Conservation (phyloP, 2,888 invertebrate genomes). For the Drosophila meridionalis region DNA sequence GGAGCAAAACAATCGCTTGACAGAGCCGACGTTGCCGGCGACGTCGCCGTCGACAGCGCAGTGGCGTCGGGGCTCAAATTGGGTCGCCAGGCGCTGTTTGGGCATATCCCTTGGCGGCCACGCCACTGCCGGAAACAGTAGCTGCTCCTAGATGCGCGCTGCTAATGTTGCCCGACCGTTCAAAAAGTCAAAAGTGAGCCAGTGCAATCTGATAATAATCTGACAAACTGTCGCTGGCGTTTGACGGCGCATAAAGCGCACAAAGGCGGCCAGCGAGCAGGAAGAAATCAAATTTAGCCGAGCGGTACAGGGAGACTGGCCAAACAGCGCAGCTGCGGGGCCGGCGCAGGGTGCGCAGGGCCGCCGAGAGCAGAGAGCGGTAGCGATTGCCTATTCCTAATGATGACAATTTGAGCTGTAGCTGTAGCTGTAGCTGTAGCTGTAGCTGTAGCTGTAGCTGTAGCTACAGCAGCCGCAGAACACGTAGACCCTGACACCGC, state of each 20-base stretch:
- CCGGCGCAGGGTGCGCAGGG: slow-evolving; percentile 17
- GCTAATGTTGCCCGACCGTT: slow-evolving; percentile 65
- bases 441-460: slow-evolving; percentile 17
- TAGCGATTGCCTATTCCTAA: slow-evolving; percentile 81
- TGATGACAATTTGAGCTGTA: slow-evolving; percentile 81
- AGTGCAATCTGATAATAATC: slow-evolving; percentile 83
- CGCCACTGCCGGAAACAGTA: slow-evolving; percentile 53
- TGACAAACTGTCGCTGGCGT: slow-evolving; percentile 83
- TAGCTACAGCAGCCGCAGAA: slow-evolving; percentile 5
- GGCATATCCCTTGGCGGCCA: slow-evolving; percentile 52
- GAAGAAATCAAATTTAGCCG: slow-evolving; percentile 78
- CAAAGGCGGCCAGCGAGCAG: slow-evolving; percentile 71
- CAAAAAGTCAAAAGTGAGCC: slow-evolving; percentile 81
- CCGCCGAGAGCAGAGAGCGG: slow-evolving; percentile 58
- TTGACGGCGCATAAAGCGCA: slow-evolving; percentile 77
- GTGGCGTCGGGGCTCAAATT: slow-evolving; percentile 67
- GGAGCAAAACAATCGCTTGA: slow-evolving; percentile 78
- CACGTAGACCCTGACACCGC: slow-evolving; percentile 6
- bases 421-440: slow-evolving; percentile 15
- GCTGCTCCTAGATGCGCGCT: slow-evolving; percentile 63
- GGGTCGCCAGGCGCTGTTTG: slow-evolving; percentile 54
- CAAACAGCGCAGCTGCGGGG: not conserved
- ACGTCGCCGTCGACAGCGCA: slow-evolving; percentile 35
- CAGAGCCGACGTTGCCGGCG: slow-evolving; percentile 47
- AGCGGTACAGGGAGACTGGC: slow-evolving; percentile 38